phyloP scores from a whole-genome alignment of 1,140 invertebrate species.

The Doryteuthis pealeii region DNA sequence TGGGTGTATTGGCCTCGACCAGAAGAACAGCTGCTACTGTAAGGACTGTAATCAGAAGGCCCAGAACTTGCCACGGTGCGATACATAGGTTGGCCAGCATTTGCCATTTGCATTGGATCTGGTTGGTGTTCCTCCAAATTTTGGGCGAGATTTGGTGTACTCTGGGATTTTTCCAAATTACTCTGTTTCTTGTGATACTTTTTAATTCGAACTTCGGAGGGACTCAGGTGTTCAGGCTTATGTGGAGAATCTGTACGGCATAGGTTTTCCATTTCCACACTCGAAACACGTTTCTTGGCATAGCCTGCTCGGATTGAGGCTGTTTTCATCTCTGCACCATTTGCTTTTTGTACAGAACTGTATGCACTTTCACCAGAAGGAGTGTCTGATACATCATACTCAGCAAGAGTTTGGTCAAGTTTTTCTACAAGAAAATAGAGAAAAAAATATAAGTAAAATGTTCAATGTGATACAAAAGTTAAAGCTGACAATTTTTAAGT shows the following conservation, averaged over 20 bases:
- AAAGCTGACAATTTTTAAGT: too few species aligned
- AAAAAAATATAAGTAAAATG: slow-evolving; percentile 22
- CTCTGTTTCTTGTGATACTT: slow-evolving; percentile 39
- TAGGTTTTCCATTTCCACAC: slow-evolving; percentile 42
- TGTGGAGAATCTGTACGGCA: neutral
- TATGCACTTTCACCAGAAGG: slow-evolving; percentile 19
- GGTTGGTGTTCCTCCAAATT: slow-evolving; percentile 23
- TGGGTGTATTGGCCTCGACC: slow-evolving; percentile 7
- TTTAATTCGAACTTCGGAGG: slow-evolving; percentile 42
- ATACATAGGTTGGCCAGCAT: too few species aligned
- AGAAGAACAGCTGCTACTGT: neutral
- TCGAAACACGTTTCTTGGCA: slow-evolving; percentile 47
- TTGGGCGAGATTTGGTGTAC: slow-evolving; percentile 46
- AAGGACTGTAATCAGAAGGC: neutral
- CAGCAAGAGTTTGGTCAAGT: slow-evolving; percentile 48
- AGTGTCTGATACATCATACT: slow-evolving; percentile 35
- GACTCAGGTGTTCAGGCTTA: slow-evolving; percentile 35
- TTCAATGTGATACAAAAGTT: too few species aligned
- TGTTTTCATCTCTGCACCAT: slow-evolving; percentile 39
- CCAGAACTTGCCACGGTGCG: slow-evolving; percentile 13
- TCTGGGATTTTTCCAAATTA: slow-evolving; percentile 44
- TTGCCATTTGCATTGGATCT: too few species aligned
- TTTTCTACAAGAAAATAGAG: slow-evolving; percentile 47
- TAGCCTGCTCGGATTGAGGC: slow-evolving; percentile 55
- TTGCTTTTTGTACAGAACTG: slow-evolving; percentile 14